These are phyloP conservation scores for Bradypus variegatus DNA, from an alignment of 2,797 vertebrate genomes.

Conservation along the genomic window DNA sequence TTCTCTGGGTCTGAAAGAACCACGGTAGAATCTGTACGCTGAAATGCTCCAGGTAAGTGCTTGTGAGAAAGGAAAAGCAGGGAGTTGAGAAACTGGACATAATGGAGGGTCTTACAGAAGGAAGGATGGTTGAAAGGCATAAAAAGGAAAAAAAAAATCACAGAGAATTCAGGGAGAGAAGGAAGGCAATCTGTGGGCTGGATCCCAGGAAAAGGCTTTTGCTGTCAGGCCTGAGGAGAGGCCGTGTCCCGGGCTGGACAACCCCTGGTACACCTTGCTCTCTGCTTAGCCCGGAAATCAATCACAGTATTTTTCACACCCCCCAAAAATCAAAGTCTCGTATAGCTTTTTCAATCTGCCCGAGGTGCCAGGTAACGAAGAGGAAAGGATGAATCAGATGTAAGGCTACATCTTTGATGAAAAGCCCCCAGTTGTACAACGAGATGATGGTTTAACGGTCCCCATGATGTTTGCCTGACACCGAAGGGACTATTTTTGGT, in stretches of 20 bases:
- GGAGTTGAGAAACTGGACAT: neutral
- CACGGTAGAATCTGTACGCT: neutral
- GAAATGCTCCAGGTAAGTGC: neutral
- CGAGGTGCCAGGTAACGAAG: neutral
- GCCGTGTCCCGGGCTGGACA: neutral
- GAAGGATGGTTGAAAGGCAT: neutral
- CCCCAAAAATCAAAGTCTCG: conserved; percentile 35
- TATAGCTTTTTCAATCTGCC: neutral
- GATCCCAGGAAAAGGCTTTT: neutral
- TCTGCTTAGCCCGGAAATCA: neutral
- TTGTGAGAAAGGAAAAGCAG: conserved; percentile 1
- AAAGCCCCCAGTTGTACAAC: neutral
- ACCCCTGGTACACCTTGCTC: neutral
- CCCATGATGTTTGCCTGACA: neutral
- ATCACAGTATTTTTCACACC: neutral
- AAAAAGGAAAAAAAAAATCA: neutral
- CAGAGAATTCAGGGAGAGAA: neutral
- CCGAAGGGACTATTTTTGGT: conserved; percentile 12
- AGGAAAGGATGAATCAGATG: conserved; percentile 41
- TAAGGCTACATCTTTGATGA: conserved; percentile 24
- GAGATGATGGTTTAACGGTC: neutral
- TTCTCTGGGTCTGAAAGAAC: conserved; percentile 2
- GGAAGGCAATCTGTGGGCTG: neutral
- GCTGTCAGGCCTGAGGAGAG: neutral
- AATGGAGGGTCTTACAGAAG: neutral